Evolutionary conservation across 2,113 vertebrate genomes (phyloP), one percentile per base, ranked within the genome.

Genomic region (Grammomys dolichurus): DNA sequence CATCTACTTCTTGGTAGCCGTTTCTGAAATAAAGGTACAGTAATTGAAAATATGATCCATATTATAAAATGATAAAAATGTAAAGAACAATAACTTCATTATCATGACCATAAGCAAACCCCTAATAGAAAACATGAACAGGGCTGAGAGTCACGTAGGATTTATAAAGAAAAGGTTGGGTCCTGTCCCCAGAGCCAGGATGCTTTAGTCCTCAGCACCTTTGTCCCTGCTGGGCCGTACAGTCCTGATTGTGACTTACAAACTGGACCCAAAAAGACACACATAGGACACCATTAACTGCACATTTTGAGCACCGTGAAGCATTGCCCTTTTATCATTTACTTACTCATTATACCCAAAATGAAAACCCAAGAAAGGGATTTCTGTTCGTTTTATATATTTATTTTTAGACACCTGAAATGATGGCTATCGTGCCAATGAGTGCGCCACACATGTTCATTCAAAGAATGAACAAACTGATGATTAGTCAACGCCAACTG

Each of bases 1-100:
- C 87, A 76, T 97, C 93, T 97, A 96, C 95, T 97, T 97, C 96
- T 91, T 96, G 75, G 84, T 70, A 89, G 95, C 91, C 97, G 97
- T 97, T 95, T 96, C 98, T 98, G 96, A 97, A 98, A 97, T 91
- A 97, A 92, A 97, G 67, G 82, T 78, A 33, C 22, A 90, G 31
- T 89, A 75, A 94, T 58, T 96, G 95, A 96, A 77, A 97, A 88
- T 81, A 67, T 60, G 72, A 89, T 10, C 78, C 13, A 96, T 43
- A 78, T 51, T 60, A 70, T 69, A 96, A 81, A 76, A 95, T 33
- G 9, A 86, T 70, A n/a, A 60, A 85, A 90, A 78, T 43, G 92
- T 93, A 87, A 90, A 96, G 46, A 46, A 86, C 6, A 92, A 85
- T 93, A 92, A 31, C 72, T 93, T 88, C 87, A 88, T 60, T 93